These are phyloP conservation scores for Urocolius indicus DNA, from an alignment of 2,113 vertebrate genomes.

Conservation along the genomic window DNA sequence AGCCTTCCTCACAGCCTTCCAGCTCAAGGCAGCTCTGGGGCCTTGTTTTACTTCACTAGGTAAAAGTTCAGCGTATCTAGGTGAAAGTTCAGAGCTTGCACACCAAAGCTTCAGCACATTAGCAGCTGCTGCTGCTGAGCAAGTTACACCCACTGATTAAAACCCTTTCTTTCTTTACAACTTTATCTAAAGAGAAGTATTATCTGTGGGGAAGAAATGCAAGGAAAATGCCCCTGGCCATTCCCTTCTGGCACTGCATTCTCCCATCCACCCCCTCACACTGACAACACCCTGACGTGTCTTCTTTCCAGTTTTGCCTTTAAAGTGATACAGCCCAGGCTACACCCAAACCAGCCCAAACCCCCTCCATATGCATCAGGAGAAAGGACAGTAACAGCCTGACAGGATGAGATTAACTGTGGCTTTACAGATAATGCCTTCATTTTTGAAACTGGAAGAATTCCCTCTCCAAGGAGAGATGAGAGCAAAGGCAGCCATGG, in stretches of 20 bases:
- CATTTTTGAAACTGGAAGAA: not conserved
- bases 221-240: not conserved
- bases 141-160: too few relatives aligned
- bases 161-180: not conserved
- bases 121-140: too few relatives aligned
- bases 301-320: not conserved
- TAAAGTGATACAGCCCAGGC: not conserved
- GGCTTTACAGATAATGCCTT: not conserved
- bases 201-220: not conserved
- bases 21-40: too few relatives aligned
- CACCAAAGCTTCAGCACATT: too few relatives aligned
- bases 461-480: not conserved
- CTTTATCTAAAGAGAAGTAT: not conserved
- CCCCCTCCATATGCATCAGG: not conserved
- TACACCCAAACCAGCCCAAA: not conserved
- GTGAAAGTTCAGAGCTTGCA: too few relatives aligned
- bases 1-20: too few relatives aligned
- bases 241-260: not conserved
- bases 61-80: too few relatives aligned
- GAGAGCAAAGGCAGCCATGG: not conserved
- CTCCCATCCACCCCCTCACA: not conserved
- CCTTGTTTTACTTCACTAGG: too few relatives aligned
- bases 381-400: not conserved
- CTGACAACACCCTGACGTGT: not conserved
- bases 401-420: not conserved